phyloP scores from a whole-genome alignment of 2,113 vertebrate species.

The Forbesichthys papilliferus region DNA sequence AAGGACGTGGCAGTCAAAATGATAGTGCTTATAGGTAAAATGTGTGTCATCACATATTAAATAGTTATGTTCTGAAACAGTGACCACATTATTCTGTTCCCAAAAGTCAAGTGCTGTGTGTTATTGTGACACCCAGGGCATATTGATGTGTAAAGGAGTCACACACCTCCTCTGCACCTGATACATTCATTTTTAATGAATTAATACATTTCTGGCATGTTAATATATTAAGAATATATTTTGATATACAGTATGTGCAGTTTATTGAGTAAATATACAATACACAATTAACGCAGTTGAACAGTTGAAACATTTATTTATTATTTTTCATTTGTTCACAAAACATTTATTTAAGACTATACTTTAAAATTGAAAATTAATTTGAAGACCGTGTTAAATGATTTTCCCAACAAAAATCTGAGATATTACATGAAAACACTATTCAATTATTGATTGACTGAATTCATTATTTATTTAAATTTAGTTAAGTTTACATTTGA shows the following conservation, averaged over 20 bases:
- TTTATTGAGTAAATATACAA: constrained; percentile 2
- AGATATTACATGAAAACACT: constrained; percentile 38
- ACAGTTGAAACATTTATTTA: constrained; percentile 74
- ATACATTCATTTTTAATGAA: too few relatives aligned
- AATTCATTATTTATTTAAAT: constrained; percentile 49
- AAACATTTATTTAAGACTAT: constrained; percentile 71
- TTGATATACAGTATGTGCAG: too few relatives aligned
- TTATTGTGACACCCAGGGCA: too few relatives aligned
- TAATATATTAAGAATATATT: too few relatives aligned
- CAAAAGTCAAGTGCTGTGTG: not conserved
- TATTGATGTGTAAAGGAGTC: too few relatives aligned
- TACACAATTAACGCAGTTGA: constrained; percentile 32
- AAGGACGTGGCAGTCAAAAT: too few relatives aligned
- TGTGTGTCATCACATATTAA: not conserved
- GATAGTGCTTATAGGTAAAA: not conserved
- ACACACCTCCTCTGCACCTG: too few relatives aligned
- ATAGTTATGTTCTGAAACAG: not conserved
- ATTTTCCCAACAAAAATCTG: constrained; percentile 62
- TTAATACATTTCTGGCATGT: too few relatives aligned
- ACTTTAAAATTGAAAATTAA: constrained; percentile 48
- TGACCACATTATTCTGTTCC: not conserved
- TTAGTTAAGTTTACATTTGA: constrained; percentile 4
- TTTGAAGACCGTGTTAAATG: constrained; percentile 41
- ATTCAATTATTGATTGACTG: not conserved
- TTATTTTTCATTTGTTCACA: constrained; percentile 89